Conservation (phyloP, 2,113 vertebrate species). For the Phocoena sinus region DNA sequence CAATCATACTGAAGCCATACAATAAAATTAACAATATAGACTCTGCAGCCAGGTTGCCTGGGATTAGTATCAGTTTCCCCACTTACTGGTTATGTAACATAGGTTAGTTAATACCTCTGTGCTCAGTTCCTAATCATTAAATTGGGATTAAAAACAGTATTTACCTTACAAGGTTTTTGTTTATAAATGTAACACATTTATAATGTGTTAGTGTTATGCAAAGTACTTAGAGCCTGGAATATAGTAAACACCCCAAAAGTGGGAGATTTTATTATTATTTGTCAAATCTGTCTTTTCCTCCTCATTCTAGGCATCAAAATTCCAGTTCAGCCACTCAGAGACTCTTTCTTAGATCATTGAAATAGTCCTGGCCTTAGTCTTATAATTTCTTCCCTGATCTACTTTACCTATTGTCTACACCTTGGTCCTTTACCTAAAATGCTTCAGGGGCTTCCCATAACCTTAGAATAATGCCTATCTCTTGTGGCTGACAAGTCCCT, state of each 20-base stretch:
- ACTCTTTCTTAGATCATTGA: neutral
- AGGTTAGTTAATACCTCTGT: neutral
- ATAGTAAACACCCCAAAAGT: neutral
- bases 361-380: neutral
- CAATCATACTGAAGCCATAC: neutral
- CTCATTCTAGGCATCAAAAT: neutral
- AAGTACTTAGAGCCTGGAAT: neutral
- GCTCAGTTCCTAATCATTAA: neutral
- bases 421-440: neutral
- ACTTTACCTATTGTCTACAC: neutral
- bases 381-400: neutral
- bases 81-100: neutral
- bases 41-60: neutral
- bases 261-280: neutral
- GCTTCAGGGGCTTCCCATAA: neutral
- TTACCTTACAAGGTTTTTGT: neutral
- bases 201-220: neutral
- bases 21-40: neutral
- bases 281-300: neutral
- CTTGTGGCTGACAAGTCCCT: neutral
- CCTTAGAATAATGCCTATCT: neutral
- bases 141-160: neutral
- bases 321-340: neutral
- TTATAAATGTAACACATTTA: no score
- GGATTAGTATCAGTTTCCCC: neutral